phyloP scores from a whole-genome alignment of 1,140 invertebrate genomes.

The Leptinotarsa lineolata region DNA sequence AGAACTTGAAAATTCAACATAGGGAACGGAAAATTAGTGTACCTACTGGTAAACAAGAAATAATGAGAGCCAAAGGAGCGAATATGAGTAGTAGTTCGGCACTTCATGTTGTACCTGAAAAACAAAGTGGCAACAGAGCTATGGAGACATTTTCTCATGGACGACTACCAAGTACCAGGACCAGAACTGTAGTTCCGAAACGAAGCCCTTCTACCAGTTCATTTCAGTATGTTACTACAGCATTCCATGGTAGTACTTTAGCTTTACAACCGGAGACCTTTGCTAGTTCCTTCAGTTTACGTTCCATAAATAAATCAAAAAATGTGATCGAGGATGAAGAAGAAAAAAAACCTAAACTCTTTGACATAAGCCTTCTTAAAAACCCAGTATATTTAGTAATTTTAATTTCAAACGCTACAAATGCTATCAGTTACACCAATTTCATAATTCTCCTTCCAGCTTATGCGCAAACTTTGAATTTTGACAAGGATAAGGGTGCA shows the following conservation, averaged over 20 bases:
- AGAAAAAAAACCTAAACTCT: conserved; percentile 66
- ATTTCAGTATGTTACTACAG: conserved; percentile 80
- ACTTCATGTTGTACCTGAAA: conserved; percentile 63
- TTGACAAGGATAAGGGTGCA: conserved; percentile 69
- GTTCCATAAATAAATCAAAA: conserved; percentile 55
- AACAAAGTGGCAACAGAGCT: conserved; percentile 47
- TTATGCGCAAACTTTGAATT: conserved; percentile 71
- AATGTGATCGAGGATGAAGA: conserved; percentile 51
- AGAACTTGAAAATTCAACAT: conserved; percentile 56
- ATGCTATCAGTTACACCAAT: conserved; percentile 84
- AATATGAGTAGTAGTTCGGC: conserved; percentile 59
- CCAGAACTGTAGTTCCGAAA: conserved; percentile 57
- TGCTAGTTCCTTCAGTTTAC: conserved; percentile 75
- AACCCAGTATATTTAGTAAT: conserved; percentile 82
- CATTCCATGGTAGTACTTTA: conserved; percentile 80
- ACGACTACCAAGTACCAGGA: conserved; percentile 42
- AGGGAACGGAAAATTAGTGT: conserved; percentile 61
- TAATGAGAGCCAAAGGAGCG: conserved; percentile 43
- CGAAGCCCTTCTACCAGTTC: conserved; percentile 77
- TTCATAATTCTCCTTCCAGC: conserved; percentile 79
- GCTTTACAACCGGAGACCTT: conserved; percentile 77
- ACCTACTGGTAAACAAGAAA: conserved; percentile 56
- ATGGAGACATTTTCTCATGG: conserved; percentile 47
- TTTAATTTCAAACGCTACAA: conserved; percentile 80
- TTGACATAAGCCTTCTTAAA: conserved; percentile 74